Evolutionary conservation across 2,888 invertebrate species (phyloP).

Genomic region (Ectemnius lituratus): DNA sequence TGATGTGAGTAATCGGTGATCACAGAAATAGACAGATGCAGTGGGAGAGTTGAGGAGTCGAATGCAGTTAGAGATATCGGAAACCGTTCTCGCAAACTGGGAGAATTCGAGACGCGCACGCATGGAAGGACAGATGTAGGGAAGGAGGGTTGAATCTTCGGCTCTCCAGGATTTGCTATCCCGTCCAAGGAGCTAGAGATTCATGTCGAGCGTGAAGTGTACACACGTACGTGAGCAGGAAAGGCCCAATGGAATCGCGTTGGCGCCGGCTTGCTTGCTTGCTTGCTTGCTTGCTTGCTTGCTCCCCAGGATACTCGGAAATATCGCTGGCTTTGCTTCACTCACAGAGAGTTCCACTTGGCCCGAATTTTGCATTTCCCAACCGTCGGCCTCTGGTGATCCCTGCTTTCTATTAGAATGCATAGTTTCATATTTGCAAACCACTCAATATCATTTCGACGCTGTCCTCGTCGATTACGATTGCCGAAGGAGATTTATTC

Average conservation of each 20-base stretch:
- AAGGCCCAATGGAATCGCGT: conserved; percentile 37
- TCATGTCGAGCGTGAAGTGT: conserved; percentile 60
- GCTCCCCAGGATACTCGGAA: conserved; percentile 15
- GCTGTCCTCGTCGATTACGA: too few species aligned
- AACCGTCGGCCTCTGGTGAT: too few species aligned
- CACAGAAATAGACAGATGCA: too few species aligned
- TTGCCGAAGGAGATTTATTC: too few species aligned
- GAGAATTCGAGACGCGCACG: conserved; percentile 17
- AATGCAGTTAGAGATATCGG: conserved; percentile 23
- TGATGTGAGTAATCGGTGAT: too few species aligned
- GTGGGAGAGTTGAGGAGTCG: too few species aligned
- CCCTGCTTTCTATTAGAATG: too few species aligned
- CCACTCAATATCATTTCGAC: too few species aligned
- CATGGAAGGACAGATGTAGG: conserved; percentile 32
- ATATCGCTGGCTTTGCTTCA: conserved; percentile 1
- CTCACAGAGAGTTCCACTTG: too few species aligned
- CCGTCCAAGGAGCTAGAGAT: conserved; percentile 40
- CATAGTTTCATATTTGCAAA: too few species aligned
- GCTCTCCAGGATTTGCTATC: conserved; percentile 46
- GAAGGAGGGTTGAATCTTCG: conserved; percentile 27
- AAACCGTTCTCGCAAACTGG: conserved; percentile 24
- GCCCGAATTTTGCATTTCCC: too few species aligned
- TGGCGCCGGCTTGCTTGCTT: conserved; percentile 6
- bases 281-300: too few species aligned
- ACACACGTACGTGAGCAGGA: conserved; percentile 42